Conservation (phyloP, 2,113 vertebrate genomes). For the Trichechus manatus region DNA sequence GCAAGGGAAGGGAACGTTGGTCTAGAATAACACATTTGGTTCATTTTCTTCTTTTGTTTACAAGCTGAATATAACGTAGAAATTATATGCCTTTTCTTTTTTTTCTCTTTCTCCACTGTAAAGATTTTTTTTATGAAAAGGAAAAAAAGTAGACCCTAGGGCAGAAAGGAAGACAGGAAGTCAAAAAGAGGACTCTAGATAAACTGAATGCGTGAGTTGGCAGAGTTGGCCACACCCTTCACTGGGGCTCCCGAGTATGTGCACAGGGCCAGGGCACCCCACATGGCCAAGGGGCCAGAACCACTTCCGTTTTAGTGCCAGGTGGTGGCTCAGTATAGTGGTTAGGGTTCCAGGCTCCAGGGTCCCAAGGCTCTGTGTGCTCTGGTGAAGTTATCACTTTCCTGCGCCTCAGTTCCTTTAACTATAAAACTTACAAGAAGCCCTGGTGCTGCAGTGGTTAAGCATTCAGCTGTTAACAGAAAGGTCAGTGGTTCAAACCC, state of each 20-base stretch:
- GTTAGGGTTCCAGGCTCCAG: not conserved
- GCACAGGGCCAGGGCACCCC: fast-evolving
- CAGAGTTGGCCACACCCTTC: fast-evolving
- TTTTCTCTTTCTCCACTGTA: not conserved
- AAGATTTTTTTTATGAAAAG: no score
- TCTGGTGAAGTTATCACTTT: no score
- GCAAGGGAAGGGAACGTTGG: fast-evolving
- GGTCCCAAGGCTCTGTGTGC: fast-evolving
- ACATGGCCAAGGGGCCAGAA: not conserved
- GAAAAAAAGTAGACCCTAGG: not conserved
- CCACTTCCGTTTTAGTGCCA: not conserved
- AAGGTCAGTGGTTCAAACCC: no score
- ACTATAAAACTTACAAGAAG: no score
- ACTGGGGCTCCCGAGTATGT: fast-evolving
- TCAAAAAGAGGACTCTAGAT: not conserved
- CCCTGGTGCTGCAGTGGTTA: no score
- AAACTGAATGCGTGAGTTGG: fast-evolving
- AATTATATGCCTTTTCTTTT: not conserved
- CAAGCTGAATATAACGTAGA: not conserved
- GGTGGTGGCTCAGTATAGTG: no score
- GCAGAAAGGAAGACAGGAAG: not conserved
- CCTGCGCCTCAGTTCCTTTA: no score
- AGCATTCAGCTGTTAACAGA: no score
- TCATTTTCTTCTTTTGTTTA: fast-evolving
- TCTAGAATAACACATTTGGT: fast-evolving